These are phyloP conservation scores for Pentalonia nigronervosa DNA, from an alignment of 1,140 invertebrate species.

Conservation along the genomic window DNA sequence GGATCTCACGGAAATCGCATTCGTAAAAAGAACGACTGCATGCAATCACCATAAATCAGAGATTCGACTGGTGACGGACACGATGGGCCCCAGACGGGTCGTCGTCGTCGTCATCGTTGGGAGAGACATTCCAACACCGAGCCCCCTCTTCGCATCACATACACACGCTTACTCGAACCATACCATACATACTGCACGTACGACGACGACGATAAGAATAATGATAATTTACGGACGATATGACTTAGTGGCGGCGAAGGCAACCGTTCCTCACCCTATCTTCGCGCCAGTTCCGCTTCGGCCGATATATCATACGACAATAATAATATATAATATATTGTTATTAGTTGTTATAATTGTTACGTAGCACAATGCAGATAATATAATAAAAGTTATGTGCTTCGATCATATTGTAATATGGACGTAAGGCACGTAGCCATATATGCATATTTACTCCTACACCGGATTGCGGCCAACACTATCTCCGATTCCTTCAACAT, in stretches of 20 bases:
- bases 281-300: too few species aligned
- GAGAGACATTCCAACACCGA: background rate
- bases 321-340: too few species aligned
- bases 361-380: background rate
- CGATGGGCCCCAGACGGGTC: background rate
- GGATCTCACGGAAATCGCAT: constrained; percentile 16
- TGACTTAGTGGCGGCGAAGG: background rate
- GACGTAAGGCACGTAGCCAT: too few species aligned
- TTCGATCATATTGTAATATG: too few species aligned
- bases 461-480: too few species aligned
- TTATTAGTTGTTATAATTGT: too few species aligned
- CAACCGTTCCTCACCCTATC: background rate
- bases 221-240: background rate
- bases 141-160: background rate
- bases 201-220: background rate
- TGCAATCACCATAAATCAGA: constrained; percentile 20
- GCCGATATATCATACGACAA: background rate
- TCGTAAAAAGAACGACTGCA: background rate
- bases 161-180: too few species aligned
- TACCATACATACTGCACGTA: background rate
- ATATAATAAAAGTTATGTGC: background rate
- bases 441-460: too few species aligned
- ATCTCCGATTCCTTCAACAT: too few species aligned
- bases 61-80: background rate
- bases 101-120: background rate